A percentile compares a stretch with the other conserved stretches of the same genome.
These are phyloP conservation scores for Amia ocellicauda DNA, from an alignment of 2,113 vertebrate genomes.

Conservation along the genomic window DNA sequence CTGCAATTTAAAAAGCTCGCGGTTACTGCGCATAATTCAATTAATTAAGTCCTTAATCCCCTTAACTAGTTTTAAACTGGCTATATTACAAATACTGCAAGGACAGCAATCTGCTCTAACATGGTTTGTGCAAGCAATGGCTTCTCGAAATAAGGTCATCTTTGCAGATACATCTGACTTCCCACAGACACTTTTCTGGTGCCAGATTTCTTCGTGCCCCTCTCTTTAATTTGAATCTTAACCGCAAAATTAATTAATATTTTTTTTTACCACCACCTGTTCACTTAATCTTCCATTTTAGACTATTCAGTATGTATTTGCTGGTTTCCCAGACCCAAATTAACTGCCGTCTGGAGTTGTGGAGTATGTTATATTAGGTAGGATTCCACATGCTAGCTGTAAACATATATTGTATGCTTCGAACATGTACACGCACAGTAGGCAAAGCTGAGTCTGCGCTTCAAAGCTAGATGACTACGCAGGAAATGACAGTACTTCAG, in stretches of 20 bases:
- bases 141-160: no score
- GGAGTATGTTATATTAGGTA: no score
- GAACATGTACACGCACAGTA: neutral
- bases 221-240: no score
- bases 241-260: no score
- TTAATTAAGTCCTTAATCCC: neutral
- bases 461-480: neutral
- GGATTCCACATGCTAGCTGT: no score
- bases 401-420: no score
- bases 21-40: neutral
- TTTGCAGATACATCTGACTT: no score
- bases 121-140: neutral
- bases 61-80: conserved; percentile 3
- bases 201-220: no score
- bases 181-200: no score
- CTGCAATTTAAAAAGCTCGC: no score
- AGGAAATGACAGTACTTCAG: neutral
- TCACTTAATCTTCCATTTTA: neutral
- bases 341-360: no score
- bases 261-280: neutral
- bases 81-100: neutral
- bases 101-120: neutral
- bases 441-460: neutral
- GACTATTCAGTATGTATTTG: neutral
- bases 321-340: neutral